A percentile compares a stretch with the other conserved stretches of the same genome.
These are phyloP conservation scores for Mizuhopecten yessoensis DNA, from an alignment of 1,140 invertebrate genomes.

Conservation along the genomic window DNA sequence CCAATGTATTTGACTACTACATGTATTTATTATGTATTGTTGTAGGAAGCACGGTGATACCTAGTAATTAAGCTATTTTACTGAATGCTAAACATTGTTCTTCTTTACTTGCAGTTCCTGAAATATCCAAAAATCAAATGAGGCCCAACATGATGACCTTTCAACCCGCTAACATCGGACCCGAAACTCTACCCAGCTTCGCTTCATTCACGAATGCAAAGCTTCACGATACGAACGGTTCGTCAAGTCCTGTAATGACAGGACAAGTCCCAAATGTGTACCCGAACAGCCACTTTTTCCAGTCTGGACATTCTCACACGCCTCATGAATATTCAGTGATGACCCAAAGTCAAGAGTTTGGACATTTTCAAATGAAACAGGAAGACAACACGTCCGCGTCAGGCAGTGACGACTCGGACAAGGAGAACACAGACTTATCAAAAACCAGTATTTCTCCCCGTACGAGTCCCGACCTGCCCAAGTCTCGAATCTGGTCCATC, in stretches of 20 bases:
- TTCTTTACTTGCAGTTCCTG: background rate
- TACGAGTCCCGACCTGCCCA: background rate
- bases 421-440: background rate
- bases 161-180: background rate
- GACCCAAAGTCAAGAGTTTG: background rate
- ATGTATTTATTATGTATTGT: too few relatives aligned
- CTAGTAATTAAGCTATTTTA: too few relatives aligned
- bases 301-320: background rate
- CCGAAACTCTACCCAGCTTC: background rate
- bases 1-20: too few relatives aligned
- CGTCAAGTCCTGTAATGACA: background rate
- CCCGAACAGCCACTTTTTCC: background rate
- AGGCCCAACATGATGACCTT: background rate
- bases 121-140: background rate
- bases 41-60: too few relatives aligned
- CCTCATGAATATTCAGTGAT: background rate
- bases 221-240: background rate
- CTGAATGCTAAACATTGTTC: background rate
- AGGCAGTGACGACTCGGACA: background rate
- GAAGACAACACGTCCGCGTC: background rate
- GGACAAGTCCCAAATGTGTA: slow-evolving; percentile 2
- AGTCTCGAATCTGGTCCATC: background rate
- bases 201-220: background rate
- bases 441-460: slow-evolving; percentile 9
- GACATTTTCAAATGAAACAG: background rate